Evolutionary conservation across 2,113 vertebrate species (phyloP).

Genomic region (Sinocyclocheilus maitianheensis): DNA sequence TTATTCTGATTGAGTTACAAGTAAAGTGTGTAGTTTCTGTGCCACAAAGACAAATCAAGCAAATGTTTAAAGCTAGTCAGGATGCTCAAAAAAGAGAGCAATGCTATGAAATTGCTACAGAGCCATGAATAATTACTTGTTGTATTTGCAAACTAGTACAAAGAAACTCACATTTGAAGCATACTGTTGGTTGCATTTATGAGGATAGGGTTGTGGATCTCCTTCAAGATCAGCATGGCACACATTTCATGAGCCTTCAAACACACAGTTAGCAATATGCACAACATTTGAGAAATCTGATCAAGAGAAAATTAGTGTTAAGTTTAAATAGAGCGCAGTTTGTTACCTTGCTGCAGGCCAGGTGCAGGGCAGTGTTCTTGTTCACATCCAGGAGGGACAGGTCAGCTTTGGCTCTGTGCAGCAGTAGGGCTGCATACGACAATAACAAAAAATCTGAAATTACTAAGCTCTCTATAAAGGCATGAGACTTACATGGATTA

Average conservation of each 20-base stretch:
- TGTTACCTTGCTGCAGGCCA: constrained; percentile 96
- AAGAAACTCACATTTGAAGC: constrained; percentile 90
- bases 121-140: neutral
- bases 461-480: neutral
- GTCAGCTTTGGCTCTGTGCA: constrained; percentile 90
- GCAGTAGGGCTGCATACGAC: constrained; percentile 82
- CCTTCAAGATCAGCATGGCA: constrained; percentile 95
- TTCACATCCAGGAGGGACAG: constrained; percentile 91
- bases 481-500: neutral
- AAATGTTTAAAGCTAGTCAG: neutral
- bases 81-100: neutral
- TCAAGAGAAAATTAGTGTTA: neutral
- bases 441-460: neutral
- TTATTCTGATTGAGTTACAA: neutral
- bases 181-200: constrained; percentile 95
- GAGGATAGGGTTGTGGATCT: constrained; percentile 92
- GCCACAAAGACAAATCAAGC: neutral
- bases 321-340: neutral
- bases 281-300: neutral
- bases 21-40: neutral
- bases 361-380: constrained; percentile 97
- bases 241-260: constrained; percentile 95
- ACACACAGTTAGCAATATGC: neutral
- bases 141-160: neutral
- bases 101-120: neutral